phyloP scores from a whole-genome alignment of 2,113 vertebrate species.

The Tiliqua scincoides region DNA sequence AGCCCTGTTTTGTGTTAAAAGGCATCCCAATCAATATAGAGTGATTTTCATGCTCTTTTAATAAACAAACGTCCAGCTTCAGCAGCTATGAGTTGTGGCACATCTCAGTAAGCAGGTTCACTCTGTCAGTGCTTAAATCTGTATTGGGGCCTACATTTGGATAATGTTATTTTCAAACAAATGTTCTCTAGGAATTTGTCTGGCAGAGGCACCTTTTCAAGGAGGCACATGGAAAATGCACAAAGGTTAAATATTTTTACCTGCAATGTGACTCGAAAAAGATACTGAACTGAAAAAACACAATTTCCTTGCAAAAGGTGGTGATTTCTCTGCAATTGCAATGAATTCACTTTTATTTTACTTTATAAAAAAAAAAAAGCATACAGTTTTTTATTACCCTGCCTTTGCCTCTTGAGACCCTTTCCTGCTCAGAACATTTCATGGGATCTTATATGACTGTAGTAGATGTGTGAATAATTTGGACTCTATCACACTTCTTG shows the following conservation, averaged over 20 bases:
- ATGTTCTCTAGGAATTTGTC: conserved; percentile 52
- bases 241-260: no score
- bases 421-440: no score
- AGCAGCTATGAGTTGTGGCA: neutral
- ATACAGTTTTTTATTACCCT: no score
- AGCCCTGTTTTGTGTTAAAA: neutral
- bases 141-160: conserved; percentile 36
- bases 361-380: no score
- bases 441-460: no score
- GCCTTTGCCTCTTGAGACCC: no score
- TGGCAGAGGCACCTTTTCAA: conserved; percentile 62
- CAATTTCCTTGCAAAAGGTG: no score
- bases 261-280: no score
- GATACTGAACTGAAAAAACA: no score
- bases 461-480: neutral
- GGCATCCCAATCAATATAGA: neutral
- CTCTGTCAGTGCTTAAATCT: conserved; percentile 29
- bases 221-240: neutral
- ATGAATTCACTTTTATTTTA: no score
- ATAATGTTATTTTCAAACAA: conserved; percentile 55
- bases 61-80: conserved; percentile 28
- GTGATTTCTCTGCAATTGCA: no score
- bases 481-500: no score
- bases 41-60: neutral
- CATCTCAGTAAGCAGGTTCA: neutral